These are phyloP conservation scores for Stenchaetothrips biformis DNA, from an alignment of 2,888 invertebrate genomes.

Conservation along the genomic window DNA sequence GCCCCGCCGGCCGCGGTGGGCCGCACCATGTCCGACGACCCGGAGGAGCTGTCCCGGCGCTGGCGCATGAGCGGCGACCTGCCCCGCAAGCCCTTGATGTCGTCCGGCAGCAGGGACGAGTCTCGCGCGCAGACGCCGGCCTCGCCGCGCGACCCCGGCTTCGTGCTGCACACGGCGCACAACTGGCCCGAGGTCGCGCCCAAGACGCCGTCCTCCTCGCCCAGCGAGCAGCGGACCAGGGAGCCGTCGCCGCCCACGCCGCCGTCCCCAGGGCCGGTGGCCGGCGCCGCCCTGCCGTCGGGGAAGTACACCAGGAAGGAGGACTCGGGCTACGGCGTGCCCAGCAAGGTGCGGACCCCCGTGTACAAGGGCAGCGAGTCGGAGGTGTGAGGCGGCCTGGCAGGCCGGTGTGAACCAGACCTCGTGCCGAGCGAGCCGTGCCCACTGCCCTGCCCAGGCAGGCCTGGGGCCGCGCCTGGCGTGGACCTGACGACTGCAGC, in stretches of 20 bases:
- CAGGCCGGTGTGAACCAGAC: neutral
- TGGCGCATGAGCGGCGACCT: conserved; percentile 16
- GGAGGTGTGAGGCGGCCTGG: neutral
- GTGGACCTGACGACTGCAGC: neutral
- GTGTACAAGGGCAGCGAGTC: conserved; percentile 1
- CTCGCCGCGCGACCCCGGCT: conserved; percentile 59
- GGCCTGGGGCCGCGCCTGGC: no score
- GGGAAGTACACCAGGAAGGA: conserved; percentile 1
- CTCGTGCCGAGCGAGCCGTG: neutral
- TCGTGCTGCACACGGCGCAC: conserved; percentile 65
- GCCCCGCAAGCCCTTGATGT: neutral
- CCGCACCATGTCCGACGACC: neutral
- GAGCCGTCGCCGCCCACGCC: neutral
- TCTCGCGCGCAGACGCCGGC: conserved; percentile 27
- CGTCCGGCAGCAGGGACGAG: neutral
- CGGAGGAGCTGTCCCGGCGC: conserved; percentile 3
- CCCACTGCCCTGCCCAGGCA: no score
- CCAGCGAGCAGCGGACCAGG: neutral
- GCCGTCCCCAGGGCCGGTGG: neutral
- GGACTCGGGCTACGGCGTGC: conserved; percentile 14
- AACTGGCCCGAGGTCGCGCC: conserved; percentile 51
- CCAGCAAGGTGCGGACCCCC: conserved; percentile 5
- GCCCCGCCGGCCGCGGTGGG: neutral
- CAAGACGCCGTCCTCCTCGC: conserved; percentile 8
- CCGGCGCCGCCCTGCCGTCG: neutral